Evolutionary conservation across 2,113 vertebrate species (phyloP).

Genomic region (Toxotes chatareus): DNA sequence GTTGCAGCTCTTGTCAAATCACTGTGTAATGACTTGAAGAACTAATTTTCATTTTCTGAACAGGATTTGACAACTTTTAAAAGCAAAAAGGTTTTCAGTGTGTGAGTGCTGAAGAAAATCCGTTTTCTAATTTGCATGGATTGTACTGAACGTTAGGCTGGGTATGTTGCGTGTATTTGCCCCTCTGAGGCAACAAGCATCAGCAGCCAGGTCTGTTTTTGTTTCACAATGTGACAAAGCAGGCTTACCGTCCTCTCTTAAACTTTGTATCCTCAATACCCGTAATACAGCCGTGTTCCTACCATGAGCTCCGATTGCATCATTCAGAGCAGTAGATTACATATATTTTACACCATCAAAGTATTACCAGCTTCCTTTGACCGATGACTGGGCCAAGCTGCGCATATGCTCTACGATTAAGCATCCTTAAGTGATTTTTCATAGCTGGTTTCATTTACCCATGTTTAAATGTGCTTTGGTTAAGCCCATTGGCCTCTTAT

Average conservation of each 20-base stretch:
- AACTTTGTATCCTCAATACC: constrained; percentile 42
- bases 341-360: constrained; percentile 76
- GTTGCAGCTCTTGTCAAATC: constrained; percentile 21
- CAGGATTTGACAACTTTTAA: constrained; percentile 37
- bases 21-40: not conserved
- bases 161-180: constrained; percentile 12
- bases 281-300: constrained; percentile 9
- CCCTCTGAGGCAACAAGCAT: not conserved
- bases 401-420: constrained; percentile 75
- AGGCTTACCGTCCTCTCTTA: constrained; percentile 27
- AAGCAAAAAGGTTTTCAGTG: constrained; percentile 12
- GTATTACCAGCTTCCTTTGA: constrained; percentile 69
- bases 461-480: constrained; percentile 81
- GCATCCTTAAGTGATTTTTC: constrained; percentile 83
- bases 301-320: constrained; percentile 69
- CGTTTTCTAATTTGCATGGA: constrained; percentile 53
- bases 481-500: constrained; percentile 84
- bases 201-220: constrained; percentile 41
- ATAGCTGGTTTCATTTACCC: constrained; percentile 78
- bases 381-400: constrained; percentile 64
- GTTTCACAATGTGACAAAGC: constrained; percentile 44
- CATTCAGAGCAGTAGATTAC: constrained; percentile 72
- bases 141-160: constrained; percentile 18
- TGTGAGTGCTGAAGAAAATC: constrained; percentile 55
- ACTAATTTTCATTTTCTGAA: constrained; percentile 17